phyloP scores from a whole-genome alignment of 2,888 invertebrate species.

The Sphaerophoria taeniata region DNA sequence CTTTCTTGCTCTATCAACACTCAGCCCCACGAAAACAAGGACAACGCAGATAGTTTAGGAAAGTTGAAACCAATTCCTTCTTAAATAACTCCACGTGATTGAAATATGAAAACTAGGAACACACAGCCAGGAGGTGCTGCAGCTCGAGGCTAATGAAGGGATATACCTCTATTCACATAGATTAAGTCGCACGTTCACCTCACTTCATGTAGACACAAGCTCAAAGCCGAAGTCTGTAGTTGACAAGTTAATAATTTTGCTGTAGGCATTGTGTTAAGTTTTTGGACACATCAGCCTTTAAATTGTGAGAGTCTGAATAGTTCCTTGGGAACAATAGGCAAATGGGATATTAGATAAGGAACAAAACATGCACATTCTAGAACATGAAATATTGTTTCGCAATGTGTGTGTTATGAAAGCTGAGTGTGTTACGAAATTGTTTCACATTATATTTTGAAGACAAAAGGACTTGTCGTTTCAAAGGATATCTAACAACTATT shows the following conservation, averaged over 20 bases:
- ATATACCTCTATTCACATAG: background rate
- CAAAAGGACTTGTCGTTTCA: background rate
- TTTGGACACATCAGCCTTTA: background rate
- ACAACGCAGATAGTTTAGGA: background rate
- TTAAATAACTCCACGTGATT: conserved; percentile 7
- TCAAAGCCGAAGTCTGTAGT: conserved; percentile 39
- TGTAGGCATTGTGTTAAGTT: conserved; percentile 12
- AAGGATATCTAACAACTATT: background rate
- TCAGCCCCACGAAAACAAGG: background rate
- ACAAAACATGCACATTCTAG: no score
- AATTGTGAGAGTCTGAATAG: no score
- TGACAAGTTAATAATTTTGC: conserved; percentile 57
- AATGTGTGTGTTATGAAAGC: background rate
- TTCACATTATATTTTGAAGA: background rate
- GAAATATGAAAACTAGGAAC: conserved; percentile 6
- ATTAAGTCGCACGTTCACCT: no score
- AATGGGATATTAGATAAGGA: no score
- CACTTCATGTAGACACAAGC: no score
- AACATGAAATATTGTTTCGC: no score
- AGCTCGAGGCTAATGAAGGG: conserved; percentile 1
- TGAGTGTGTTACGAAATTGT: background rate
- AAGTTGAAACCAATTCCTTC: background rate
- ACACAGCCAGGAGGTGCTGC: background rate
- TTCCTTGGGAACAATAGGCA: no score
- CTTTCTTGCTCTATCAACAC: background rate